A percentile compares a stretch with the other conserved stretches of the same genome.
phyloP scores from a whole-genome alignment of 2,888 invertebrate genomes.

The Scaeva pyrastri region DNA sequence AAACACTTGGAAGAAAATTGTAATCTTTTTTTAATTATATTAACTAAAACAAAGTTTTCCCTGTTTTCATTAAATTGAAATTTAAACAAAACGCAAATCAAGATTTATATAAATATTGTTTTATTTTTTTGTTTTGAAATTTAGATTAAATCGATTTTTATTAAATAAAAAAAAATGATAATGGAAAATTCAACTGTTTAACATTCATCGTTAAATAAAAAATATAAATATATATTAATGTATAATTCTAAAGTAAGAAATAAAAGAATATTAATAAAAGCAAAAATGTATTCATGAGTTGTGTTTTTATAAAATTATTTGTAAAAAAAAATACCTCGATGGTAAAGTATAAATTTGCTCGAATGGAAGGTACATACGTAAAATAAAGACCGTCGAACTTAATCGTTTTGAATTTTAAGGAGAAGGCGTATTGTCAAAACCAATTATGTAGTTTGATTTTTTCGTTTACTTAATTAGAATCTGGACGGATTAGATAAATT shows the following conservation, averaged over 20 bases:
- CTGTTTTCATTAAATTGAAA: slow-evolving; percentile 28
- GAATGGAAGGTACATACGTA: too few relatives aligned
- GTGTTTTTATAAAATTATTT: background rate
- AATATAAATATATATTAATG: slow-evolving; percentile 61
- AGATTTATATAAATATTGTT: slow-evolving; percentile 23
- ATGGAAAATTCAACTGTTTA: slow-evolving; percentile 62
- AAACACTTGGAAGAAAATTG: slow-evolving; percentile 8
- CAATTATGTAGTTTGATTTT: too few relatives aligned
- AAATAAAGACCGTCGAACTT: too few relatives aligned
- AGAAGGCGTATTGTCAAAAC: too few relatives aligned
- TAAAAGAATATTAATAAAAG: slow-evolving; percentile 66
- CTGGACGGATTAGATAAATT: too few relatives aligned
- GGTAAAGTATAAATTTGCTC: too few relatives aligned
- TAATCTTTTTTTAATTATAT: slow-evolving; percentile 41
- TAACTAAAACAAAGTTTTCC: slow-evolving; percentile 43
- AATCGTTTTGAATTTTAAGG: too few relatives aligned
- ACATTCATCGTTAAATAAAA: slow-evolving; percentile 71
- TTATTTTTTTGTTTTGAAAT: slow-evolving; percentile 50
- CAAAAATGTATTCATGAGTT: slow-evolving; percentile 3
- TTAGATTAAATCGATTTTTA: slow-evolving; percentile 72
- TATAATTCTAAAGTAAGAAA: slow-evolving; percentile 70
- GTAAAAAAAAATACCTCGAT: too few relatives aligned
- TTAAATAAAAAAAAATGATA: slow-evolving; percentile 50
- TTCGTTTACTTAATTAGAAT: too few relatives aligned
- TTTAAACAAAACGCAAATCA: slow-evolving; percentile 40